Percentiles rank a stretch among this genome's conserved stretches.
phyloP scores from a whole-genome alignment of 2,113 vertebrate genomes.

The Bos javanicus region DNA sequence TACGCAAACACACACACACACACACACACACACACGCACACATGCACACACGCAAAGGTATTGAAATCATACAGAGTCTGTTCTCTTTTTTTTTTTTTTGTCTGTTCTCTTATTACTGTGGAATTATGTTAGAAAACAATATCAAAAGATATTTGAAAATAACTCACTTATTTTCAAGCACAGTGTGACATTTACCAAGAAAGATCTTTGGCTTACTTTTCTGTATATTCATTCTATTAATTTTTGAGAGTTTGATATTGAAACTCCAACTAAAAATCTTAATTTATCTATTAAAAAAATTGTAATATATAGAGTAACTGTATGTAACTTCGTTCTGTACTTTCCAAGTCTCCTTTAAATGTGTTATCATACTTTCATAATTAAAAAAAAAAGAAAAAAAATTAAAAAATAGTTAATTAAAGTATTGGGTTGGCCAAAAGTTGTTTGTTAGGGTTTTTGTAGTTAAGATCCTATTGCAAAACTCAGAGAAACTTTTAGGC shows the following conservation, averaged over 20 bases:
- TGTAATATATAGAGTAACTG: not conserved
- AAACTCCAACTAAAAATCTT: not conserved
- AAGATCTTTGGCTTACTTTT: not conserved
- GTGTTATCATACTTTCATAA: not conserved
- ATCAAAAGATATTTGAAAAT: not conserved
- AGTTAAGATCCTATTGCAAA: not conserved
- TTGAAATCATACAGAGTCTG: not conserved
- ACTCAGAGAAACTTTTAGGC: not conserved
- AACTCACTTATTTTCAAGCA: not conserved
- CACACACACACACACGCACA: not conserved
- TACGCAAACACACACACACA: no score
- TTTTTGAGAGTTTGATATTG: not conserved
- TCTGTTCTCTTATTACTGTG: not conserved
- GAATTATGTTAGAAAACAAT: not conserved
- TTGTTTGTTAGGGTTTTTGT: not conserved
- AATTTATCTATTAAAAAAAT: not conserved
- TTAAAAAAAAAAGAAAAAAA: not conserved
- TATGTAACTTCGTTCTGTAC: not conserved
- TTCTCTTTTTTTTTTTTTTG: not conserved
- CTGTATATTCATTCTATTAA: not conserved
- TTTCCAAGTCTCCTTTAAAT: not conserved
- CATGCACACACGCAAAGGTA: not conserved
- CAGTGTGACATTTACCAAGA: not conserved
- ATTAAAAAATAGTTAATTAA: not conserved
- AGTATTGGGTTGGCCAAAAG: not conserved